These are phyloP conservation scores for Xanthorhoe designata DNA, from an alignment of 2,888 invertebrate species.

Conservation along the genomic window DNA sequence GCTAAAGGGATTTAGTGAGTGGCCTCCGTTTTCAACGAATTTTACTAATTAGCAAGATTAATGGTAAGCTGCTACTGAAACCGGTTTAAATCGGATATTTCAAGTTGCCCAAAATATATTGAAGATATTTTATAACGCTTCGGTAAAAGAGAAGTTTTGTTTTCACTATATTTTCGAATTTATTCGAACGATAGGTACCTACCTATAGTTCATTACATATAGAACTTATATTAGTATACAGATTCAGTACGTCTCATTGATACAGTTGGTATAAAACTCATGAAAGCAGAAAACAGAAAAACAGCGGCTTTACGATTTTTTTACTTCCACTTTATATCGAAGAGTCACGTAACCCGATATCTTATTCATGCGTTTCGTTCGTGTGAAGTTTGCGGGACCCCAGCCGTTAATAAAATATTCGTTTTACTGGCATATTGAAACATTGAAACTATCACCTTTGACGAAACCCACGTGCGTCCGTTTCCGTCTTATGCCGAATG, in stretches of 20 bases:
- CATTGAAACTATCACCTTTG: constrained; percentile 24
- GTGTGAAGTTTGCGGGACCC: constrained; percentile 17
- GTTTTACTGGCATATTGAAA: constrained; percentile 20
- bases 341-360: constrained; percentile 34
- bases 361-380: constrained; percentile 37
- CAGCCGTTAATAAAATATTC: constrained; percentile 33
- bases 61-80: constrained; percentile 50
- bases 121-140: constrained; percentile 12
- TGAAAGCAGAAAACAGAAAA: constrained; percentile 1
- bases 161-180: background rate
- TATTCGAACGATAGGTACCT: too few relatives aligned
- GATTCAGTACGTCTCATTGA: background rate
- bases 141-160: background rate
- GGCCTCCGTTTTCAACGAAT: constrained; percentile 52
- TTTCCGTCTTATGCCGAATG: constrained; percentile 2
- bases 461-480: constrained; percentile 15
- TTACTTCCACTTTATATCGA: constrained; percentile 28
- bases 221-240: background rate
- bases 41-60: constrained; percentile 62
- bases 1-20: constrained; percentile 26
- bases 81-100: constrained; percentile 34
- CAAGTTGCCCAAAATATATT: constrained; percentile 23
- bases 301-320: constrained; percentile 1
- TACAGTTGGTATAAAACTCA: background rate
- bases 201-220: background rate